These are phyloP conservation scores for Phylloscopus trochilus DNA, from an alignment of 2,113 vertebrate species.

Conservation along the genomic window DNA sequence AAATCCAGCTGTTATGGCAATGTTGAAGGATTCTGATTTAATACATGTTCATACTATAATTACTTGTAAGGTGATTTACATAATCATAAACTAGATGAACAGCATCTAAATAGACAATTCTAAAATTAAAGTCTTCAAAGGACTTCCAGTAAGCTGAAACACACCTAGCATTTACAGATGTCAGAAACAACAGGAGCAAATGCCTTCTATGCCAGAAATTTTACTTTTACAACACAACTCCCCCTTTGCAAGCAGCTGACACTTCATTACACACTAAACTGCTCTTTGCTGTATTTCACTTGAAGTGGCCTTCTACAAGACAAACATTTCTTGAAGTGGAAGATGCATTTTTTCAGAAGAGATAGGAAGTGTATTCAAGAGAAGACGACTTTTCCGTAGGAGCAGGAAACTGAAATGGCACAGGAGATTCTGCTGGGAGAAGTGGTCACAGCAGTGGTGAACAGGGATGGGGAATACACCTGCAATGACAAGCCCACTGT, in stretches of 20 bases:
- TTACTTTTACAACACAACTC: background rate
- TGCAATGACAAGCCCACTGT: background rate
- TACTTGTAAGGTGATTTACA: background rate
- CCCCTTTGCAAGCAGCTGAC: background rate
- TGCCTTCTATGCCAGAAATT: background rate
- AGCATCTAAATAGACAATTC: background rate
- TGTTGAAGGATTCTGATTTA: background rate
- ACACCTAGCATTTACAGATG: background rate
- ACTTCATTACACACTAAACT: background rate
- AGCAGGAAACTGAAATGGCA: background rate
- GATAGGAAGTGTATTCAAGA: background rate
- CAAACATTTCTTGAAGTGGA: background rate
- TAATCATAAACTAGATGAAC: background rate
- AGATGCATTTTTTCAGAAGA: background rate
- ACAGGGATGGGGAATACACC: background rate
- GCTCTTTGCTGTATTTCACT: background rate
- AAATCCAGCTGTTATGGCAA: background rate
- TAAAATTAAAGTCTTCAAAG: background rate
- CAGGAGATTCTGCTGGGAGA: background rate
- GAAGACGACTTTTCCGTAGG: background rate
- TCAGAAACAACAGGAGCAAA: background rate
- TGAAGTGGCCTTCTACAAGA: background rate
- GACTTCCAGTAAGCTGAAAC: background rate
- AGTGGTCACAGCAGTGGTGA: background rate
- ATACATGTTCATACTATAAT: background rate